Conservation (phyloP, 2,113 vertebrate genomes). For the Apus apus region DNA sequence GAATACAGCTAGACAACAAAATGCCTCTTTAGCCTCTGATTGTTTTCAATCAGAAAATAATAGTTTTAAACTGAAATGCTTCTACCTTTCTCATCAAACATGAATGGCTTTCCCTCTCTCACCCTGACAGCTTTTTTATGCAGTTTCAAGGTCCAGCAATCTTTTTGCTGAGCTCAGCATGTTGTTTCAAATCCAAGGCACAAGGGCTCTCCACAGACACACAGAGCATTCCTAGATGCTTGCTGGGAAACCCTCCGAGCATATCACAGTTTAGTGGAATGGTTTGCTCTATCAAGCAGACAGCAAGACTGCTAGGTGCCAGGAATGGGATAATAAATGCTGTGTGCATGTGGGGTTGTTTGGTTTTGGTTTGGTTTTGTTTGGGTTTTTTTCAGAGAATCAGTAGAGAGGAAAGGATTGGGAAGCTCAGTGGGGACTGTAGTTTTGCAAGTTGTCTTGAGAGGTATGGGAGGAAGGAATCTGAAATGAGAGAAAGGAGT, state of each 20-base stretch:
- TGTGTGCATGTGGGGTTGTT: neutral
- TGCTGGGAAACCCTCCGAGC: neutral
- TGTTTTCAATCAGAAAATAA: neutral
- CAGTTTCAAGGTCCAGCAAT: conserved; percentile 26
- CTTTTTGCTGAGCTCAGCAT: neutral
- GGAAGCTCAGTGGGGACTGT: neutral
- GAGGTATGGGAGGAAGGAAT: neutral
- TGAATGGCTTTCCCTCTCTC: neutral
- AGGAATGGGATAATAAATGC: neutral
- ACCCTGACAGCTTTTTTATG: neutral
- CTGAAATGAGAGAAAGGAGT: neutral
- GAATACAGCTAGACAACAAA: neutral
- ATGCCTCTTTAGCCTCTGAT: neutral
- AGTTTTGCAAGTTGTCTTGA: neutral
- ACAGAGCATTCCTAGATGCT: neutral
- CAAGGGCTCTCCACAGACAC: neutral
- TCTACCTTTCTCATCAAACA: neutral
- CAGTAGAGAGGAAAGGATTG: neutral
- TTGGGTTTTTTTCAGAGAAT: neutral
- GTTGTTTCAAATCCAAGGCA: neutral
- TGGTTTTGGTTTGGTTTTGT: too few species aligned
- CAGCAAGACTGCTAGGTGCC: neutral
- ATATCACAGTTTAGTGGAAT: neutral
- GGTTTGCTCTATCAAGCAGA: neutral
- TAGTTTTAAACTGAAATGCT: neutral